Conservation (phyloP, 2,888 invertebrate species). For the Folsomia manolachei region DNA sequence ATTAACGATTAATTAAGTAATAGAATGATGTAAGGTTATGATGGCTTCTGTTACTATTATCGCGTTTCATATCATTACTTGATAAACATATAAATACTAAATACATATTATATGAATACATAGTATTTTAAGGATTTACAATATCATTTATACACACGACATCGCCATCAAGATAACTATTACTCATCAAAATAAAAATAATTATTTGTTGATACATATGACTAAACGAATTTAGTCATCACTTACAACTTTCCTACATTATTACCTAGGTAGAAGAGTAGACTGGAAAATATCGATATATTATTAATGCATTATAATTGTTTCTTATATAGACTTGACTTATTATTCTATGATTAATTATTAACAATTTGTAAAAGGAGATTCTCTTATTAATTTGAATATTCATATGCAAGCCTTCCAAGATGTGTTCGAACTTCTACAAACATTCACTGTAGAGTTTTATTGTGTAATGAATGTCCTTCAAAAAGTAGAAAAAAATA, state of each 20-base stretch:
- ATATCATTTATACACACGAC: neutral
- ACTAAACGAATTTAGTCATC: neutral
- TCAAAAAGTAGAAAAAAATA: too few species aligned
- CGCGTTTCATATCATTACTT: neutral
- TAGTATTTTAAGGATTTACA: neutral
- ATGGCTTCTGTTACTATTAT: neutral
- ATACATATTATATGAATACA: neutral
- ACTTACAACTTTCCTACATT: too few species aligned
- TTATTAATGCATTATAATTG: neutral
- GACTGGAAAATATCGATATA: too few species aligned
- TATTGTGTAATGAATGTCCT: too few species aligned
- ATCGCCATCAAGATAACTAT: neutral
- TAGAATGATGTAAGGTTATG: neutral
- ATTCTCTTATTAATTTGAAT: neutral
- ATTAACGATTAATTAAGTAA: too few species aligned
- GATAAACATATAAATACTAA: neutral
- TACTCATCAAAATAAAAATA: neutral
- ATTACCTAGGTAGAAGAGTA: too few species aligned
- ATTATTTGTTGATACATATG: neutral
- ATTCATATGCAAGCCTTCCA: conserved; percentile 1
- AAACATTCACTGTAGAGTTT: neutral
- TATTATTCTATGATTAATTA: neutral
- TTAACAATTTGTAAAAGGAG: neutral
- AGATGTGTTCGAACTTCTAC: conserved; percentile 11
- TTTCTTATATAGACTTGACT: neutral